Conservation (phyloP, 2,888 invertebrate genomes). For the Gasteruption jaculator region DNA sequence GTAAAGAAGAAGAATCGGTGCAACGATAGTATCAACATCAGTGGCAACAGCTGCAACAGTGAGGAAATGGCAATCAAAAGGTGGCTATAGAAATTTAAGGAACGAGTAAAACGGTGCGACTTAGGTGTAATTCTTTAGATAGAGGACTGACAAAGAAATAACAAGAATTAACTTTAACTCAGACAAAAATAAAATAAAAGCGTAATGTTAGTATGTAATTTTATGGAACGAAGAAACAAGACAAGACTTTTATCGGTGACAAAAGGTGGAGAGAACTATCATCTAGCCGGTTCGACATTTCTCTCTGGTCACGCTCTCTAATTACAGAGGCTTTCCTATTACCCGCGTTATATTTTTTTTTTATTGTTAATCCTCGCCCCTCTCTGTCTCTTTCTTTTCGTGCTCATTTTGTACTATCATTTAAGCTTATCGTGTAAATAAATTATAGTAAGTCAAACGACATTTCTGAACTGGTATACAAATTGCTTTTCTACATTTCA, state of each 20-base stretch:
- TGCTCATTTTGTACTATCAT: slow-evolving; percentile 21
- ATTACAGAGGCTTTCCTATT: slow-evolving; percentile 17
- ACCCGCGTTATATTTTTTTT: no score
- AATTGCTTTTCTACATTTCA: no score
- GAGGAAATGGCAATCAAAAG: no score
- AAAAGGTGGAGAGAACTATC: background rate
- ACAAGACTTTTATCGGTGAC: slow-evolving; percentile 8
- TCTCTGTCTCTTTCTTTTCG: slow-evolving; percentile 21
- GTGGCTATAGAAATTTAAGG: no score
- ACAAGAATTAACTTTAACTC: no score
- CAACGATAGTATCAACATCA: no score
- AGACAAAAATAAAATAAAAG: no score
- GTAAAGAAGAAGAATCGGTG: slow-evolving; percentile 25
- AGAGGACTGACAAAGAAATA: background rate
- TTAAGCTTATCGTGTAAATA: slow-evolving; percentile 31
- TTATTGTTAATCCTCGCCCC: slow-evolving; percentile 20
- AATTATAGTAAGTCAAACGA: slow-evolving; percentile 31
- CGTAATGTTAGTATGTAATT: no score
- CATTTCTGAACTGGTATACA: no score
- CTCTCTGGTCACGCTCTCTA: slow-evolving; percentile 25
- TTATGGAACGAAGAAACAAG: slow-evolving; percentile 14
- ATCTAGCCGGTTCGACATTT: slow-evolving; percentile 9
- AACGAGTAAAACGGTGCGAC: no score
- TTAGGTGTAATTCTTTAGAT: slow-evolving; percentile 16
- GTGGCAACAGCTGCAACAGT: no score